Percentiles rank a stretch among this genome's conserved stretches.
phyloP scores from a whole-genome alignment of 1,140 invertebrate genomes.

The Maniola jurtina region DNA sequence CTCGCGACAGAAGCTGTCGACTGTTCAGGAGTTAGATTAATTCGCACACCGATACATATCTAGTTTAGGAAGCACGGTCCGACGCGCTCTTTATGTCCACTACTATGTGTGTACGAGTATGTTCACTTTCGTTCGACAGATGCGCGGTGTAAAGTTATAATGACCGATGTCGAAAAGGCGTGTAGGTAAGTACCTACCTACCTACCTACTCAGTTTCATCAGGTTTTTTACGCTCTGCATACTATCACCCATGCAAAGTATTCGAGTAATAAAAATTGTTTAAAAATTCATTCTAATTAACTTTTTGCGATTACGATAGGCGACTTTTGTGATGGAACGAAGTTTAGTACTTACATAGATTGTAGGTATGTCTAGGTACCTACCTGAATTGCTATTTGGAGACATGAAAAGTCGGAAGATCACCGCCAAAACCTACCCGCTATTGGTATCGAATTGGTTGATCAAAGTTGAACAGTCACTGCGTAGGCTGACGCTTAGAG shows the following conservation, averaged over 20 bases:
- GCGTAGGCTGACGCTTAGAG: too few relatives aligned
- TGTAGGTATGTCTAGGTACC: too few relatives aligned
- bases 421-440: too few relatives aligned
- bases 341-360: too few relatives aligned
- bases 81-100: constrained; percentile 62
- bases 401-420: too few relatives aligned
- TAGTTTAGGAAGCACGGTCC: constrained; percentile 59
- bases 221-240: constrained; percentile 22
- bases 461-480: too few relatives aligned
- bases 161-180: constrained; percentile 28
- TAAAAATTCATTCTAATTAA: background rate
- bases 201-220: constrained; percentile 17
- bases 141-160: constrained; percentile 25
- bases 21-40: constrained; percentile 18
- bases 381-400: too few relatives aligned
- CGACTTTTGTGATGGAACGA: too few relatives aligned
- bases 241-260: constrained; percentile 19
- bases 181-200: too few relatives aligned
- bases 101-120: constrained; percentile 31
- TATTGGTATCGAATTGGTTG: too few relatives aligned
- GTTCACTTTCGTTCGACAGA: constrained; percentile 56
- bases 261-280: constrained; percentile 4
- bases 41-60: constrained; percentile 29
- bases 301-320: background rate
- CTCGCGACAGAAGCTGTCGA: constrained; percentile 9